Evolutionary conservation across 1,140 invertebrate genomes (phyloP), one percentile per base, ranked within the genome.

Genomic region (Adoxophyes honmai): DNA sequence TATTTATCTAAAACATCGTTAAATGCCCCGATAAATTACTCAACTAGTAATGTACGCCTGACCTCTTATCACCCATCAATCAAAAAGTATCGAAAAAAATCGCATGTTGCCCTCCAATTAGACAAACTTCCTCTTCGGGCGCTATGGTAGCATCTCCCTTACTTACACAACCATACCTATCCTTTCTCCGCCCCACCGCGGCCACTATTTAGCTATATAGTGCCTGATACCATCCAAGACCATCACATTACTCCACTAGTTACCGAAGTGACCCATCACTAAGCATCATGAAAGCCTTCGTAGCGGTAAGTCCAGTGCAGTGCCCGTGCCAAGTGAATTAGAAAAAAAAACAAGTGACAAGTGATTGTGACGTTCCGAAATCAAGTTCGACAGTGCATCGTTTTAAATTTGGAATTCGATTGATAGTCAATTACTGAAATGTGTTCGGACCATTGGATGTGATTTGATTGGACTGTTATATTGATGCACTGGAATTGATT

Each of bases 231-330:
- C 68, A 52, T 53, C 66, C 59, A 59, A 33, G 52, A 64, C 38
- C 75, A 79, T 75, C 82, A 85, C 81, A 85, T 66, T 71, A 78
- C 76, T 78, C 73, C 78, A 65, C 77, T 63, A 68, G 66, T 72
- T 75, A 72, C 80, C 77, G 71, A 63, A 78, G 81, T 85, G 79
- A 85, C 78, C 75, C 74, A 78, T 75, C 75, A 78, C 73, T 76
- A 79, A 75, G 69, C 81, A 87, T 44, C 81, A 87, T 87, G 84
- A 87, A 76, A 84, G 73, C 84, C 79, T 87, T 84, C 79, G 82
- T 84, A 77, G 84, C 84, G 84, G 84, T 87, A 84, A 87, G 84
- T 87, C 62, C 60, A 73, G 75, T 76, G 72, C 15, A 73, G 73
- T 76, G 73, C 44, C 34, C 59, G 68, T 76, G 73, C 11, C 48